phyloP scores from a whole-genome alignment of 2,113 vertebrate species.

The Echinops telfairi region DNA sequence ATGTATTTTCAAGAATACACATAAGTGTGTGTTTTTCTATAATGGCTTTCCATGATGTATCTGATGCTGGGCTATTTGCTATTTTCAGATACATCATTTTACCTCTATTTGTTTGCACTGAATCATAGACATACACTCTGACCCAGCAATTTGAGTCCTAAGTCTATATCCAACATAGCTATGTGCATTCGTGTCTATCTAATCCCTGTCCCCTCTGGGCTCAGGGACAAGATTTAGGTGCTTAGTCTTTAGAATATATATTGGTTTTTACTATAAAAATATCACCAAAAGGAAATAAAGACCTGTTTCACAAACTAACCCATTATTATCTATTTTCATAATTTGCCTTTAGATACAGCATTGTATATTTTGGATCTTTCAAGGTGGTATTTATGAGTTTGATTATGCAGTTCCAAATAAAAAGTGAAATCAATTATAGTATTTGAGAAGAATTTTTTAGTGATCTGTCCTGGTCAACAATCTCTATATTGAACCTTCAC shows the following conservation, averaged over 20 bases:
- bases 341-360: neutral
- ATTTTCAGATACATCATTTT: too few relatives aligned
- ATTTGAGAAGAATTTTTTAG: neutral
- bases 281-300: neutral
- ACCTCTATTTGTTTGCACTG: too few relatives aligned
- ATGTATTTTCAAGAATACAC: too few relatives aligned
- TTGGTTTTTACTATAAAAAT: neutral
- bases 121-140: too few relatives aligned
- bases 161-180: too few relatives aligned
- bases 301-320: neutral
- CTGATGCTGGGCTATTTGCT: too few relatives aligned
- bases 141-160: too few relatives aligned
- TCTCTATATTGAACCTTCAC: neutral
- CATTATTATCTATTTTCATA: constrained; percentile 14
- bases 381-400: neutral
- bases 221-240: neutral
- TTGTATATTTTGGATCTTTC: neutral
- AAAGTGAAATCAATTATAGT: neutral
- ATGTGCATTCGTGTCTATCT: too few relatives aligned
- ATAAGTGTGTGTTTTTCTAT: too few relatives aligned
- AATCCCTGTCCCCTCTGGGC: neutral
- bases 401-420: neutral
- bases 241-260: neutral
- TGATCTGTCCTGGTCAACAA: neutral
- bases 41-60: too few relatives aligned